phyloP scores from a whole-genome alignment of 1,140 invertebrate genomes.

The Cephus cinctus region DNA sequence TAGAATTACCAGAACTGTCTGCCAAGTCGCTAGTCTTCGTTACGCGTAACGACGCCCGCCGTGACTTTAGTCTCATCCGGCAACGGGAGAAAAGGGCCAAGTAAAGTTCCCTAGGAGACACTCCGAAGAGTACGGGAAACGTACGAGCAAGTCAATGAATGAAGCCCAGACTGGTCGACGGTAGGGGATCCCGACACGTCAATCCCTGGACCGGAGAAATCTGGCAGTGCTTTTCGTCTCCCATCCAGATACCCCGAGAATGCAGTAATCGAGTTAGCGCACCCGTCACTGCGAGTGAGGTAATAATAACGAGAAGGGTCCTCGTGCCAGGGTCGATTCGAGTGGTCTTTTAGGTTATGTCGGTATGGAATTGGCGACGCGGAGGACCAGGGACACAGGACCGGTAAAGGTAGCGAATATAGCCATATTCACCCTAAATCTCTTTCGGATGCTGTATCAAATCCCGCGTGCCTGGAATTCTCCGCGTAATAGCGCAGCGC shows the following conservation, averaged over 20 bases:
- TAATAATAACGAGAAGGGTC: conserved; percentile 35
- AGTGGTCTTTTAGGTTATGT: conserved; percentile 22
- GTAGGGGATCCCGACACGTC: background rate
- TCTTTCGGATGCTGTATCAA: conserved; percentile 36
- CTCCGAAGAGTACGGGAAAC: background rate
- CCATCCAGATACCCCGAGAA: conserved; percentile 37
- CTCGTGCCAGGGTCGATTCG: conserved; percentile 10
- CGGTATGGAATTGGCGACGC: conserved; percentile 20
- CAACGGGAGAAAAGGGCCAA: too few relatives aligned
- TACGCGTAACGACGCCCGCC: too few relatives aligned
- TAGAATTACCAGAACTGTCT: too few relatives aligned
- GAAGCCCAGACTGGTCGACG: background rate
- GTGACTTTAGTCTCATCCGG: too few relatives aligned
- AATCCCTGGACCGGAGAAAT: background rate
- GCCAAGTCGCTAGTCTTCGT: background rate
- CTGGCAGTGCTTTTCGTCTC: conserved; percentile 9
- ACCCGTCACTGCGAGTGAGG: conserved; percentile 33
- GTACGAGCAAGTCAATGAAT: too few relatives aligned
- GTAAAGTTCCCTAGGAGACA: too few relatives aligned
- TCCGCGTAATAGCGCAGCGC: conserved; percentile 48
- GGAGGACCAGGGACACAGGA: conserved; percentile 8
- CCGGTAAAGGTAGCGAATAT: conserved; percentile 29
- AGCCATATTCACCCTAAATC: conserved; percentile 17
- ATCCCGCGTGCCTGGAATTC: conserved; percentile 47
- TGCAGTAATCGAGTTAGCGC: too few relatives aligned